Percentiles rank a stretch among this genome's conserved stretches.
These are phyloP conservation scores for Anisognathus igniventris DNA, from an alignment of 2,797 vertebrate species.

Conservation along the genomic window DNA sequence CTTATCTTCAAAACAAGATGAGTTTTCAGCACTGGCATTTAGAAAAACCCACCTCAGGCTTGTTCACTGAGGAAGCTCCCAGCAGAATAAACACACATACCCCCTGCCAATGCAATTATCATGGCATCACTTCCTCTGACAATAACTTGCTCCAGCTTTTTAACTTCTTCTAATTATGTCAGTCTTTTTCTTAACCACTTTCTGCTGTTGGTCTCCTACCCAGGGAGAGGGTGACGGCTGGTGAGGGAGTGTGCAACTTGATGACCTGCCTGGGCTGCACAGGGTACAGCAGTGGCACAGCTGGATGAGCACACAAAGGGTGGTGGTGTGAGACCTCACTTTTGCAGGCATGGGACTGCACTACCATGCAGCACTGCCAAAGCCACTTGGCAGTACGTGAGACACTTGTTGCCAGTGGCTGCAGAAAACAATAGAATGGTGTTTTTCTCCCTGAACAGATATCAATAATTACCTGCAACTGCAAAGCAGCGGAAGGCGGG, in stretches of 20 bases:
- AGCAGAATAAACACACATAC: conserved; percentile 6
- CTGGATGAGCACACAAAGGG: neutral
- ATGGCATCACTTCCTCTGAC: neutral
- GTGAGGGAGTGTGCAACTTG: neutral
- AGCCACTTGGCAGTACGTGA: neutral
- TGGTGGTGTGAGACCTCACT: accelerated
- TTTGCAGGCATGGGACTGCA: neutral
- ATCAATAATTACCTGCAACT: conserved; percentile 72
- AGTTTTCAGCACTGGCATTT: neutral
- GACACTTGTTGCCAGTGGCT: neutral
- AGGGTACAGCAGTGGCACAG: neutral
- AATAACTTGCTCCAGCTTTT: neutral
- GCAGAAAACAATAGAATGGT: neutral
- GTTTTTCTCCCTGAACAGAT: conserved; percentile 58
- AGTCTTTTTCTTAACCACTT: neutral
- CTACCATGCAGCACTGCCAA: neutral
- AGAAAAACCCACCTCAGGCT: neutral
- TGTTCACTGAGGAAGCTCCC: conserved; percentile 4
- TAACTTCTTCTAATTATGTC: conserved; percentile 5
- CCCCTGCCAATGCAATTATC: neutral
- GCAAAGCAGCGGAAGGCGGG: conserved; percentile 80
- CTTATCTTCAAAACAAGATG: neutral
- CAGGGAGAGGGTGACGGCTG: neutral
- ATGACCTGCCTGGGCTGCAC: neutral
- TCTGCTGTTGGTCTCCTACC: neutral